A percentile compares a stretch with the other conserved stretches of the same genome.
Conservation (phyloP, 2,113 vertebrate species). For the Corythoichthys intestinalis region DNA sequence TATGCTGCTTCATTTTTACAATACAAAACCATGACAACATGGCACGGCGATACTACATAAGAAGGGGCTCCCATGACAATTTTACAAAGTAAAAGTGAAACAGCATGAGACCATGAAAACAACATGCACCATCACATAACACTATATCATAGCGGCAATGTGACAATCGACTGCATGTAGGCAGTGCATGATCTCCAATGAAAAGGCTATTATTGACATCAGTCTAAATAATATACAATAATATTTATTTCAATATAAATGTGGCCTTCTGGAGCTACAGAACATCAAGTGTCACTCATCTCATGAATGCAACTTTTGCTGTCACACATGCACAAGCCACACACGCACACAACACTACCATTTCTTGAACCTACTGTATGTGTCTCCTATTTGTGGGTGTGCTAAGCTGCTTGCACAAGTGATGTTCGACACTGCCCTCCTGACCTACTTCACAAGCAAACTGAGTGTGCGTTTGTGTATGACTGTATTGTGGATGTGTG, state of each 20-base stretch:
- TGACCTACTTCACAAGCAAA: constrained; percentile 53
- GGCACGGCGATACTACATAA: background rate
- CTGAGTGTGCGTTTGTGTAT: constrained; percentile 3
- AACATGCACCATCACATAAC: background rate
- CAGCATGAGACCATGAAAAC: background rate
- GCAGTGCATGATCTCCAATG: background rate
- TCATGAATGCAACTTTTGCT: background rate
- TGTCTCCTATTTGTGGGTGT: constrained; percentile 30
- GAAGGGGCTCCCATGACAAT: background rate
- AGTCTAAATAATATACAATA: background rate
- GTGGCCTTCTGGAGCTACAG: background rate
- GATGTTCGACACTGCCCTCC: constrained; percentile 44
- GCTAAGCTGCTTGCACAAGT: constrained; percentile 51
- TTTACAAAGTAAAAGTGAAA: too few species aligned
- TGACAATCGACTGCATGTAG: background rate
- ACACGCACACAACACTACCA: background rate
- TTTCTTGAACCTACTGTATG: background rate
- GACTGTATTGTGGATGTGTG: background rate
- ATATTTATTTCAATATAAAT: background rate
- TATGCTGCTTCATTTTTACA: too few species aligned
- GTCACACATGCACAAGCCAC: background rate
- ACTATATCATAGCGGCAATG: background rate
- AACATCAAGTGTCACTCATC: background rate
- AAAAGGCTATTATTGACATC: background rate
- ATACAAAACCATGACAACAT: background rate